A percentile compares a stretch with the other conserved stretches of the same genome.
Evolutionary conservation across 2,797 vertebrate genomes (phyloP).

Genomic region (Phalanger gymnotis): DNA sequence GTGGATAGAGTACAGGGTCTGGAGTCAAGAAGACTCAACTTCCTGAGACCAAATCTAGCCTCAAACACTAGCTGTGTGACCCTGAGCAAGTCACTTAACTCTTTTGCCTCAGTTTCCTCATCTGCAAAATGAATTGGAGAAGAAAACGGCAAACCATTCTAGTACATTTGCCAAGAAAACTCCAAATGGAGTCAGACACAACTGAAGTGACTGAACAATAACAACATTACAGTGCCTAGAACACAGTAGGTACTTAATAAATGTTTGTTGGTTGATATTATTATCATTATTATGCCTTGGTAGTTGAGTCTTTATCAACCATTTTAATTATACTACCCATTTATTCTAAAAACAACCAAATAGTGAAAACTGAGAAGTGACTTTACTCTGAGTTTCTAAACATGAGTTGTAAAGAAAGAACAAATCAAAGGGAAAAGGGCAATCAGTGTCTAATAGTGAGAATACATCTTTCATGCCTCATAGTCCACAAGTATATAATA

Average conservation of each 20-base stretch:
- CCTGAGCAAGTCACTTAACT: background rate
- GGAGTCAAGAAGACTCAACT: background rate
- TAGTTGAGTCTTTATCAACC: conserved; percentile 76
- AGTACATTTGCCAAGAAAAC: background rate
- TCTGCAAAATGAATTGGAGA: background rate
- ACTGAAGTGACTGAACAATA: too few species aligned
- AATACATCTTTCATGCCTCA: conserved; percentile 22
- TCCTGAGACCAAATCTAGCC: background rate
- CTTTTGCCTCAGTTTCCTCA: background rate
- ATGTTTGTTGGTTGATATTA: background rate
- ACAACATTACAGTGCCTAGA: background rate
- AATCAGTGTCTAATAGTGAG: conserved; percentile 39
- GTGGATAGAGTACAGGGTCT: background rate
- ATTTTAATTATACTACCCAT: conserved; percentile 79
- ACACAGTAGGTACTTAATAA: background rate
- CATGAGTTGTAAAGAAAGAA: conserved; percentile 17
- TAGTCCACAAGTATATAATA: background rate
- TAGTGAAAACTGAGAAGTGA: conserved; percentile 72
- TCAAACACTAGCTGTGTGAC: background rate
- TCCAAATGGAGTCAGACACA: background rate
- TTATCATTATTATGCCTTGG: background rate
- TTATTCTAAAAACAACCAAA: conserved; percentile 71
- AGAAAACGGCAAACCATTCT: background rate
- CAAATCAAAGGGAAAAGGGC: background rate
- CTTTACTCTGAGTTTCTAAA: conserved; percentile 71